Evolutionary conservation across 2,113 vertebrate species (phyloP), one percentile per base, ranked within the genome.

Genomic region (Mastomys natalensis): DNA sequence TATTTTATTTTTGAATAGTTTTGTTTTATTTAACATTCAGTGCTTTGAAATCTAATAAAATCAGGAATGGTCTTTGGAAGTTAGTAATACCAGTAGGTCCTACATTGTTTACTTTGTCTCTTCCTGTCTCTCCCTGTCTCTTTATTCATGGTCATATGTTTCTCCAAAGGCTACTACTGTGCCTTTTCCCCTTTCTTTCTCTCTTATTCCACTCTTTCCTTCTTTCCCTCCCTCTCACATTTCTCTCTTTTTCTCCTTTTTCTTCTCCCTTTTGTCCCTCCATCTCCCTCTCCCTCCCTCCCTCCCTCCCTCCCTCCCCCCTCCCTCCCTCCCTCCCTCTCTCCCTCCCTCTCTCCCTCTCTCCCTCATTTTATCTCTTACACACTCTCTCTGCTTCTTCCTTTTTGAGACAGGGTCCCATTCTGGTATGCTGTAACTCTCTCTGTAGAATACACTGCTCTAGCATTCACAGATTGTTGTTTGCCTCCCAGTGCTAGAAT

Each of bases 11-110:
- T 4, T 94, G 92, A 94, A 45, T 3, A 64, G 43, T 34, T 95
- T 51, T 78, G 86, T 62, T 78, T 90, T 93, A 73, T 89, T 97
- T 94, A 70, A 51, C 34, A 90, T 62, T 7, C 92, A 72, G 22
- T 26, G 43, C 15, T 78, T 94, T 48, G 45, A 87, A 70, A 87
- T 48, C 3, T 16, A 26, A 31, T n/a, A 70, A 70, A 21, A 6
- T 31, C 40, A 84, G 7, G 29, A 60, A 62, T 62, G 26, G 8
- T 43, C n/a, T 84, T 84, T 45, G n/a, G n/a, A 31, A 43, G n/a
- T 84, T 43, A 19, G 6, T 84, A 43, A 62, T 8, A 70, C 19
- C 26, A 58, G 92, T 40, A 45, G 73, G 55, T 89, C 84, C 21
- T 80, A 8, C 7, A 22, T 24, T 9, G 3, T 88, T 76, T 29